Evolutionary conservation across 2,113 vertebrate genomes (phyloP), one percentile per base, ranked within the genome.

Genomic region (Bombycilla garrulus): DNA sequence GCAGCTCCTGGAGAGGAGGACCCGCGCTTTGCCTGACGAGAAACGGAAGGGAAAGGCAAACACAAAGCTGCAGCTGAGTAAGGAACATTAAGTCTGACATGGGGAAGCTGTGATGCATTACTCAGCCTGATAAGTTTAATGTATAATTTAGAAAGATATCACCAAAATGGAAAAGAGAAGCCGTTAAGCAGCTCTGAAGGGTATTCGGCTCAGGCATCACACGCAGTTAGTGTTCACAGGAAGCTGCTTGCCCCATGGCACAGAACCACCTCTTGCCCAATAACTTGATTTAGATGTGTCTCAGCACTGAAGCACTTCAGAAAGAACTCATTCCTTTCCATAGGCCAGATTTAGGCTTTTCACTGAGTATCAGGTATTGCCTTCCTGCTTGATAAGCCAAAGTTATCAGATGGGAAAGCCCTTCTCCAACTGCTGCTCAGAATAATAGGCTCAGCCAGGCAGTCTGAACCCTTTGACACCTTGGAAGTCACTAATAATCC

Each of bases 121-220:
- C 97, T 97, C 97, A 96, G 93, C 85, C 96, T 93, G 97, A 73
- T 96, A 95, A 95, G 97, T 96, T 97, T 96, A 97, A 97, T 97
- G 96, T 96, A 95, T 97, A 97, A 97, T 98, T 98, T 97, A 98
- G 97, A 96, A 97, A 97, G 95, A 94, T 96, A 97, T 97, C 96
- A 97, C 96, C 97, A 95, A 88, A 93, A 97, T 77, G 95, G 97
- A 96, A 91, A 71, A 88, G 95, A 95, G 97, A 84, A 93, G 82
- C 95, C 96, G 96, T 92, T 95, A 95, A 97, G 96, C 96, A 97
- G 97, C 93, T 96, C 93, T 86, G 97, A 96, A 90, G 87, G 96
- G 92, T 67, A 51, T 31, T 92, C 54, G 12, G 94, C 93, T 91
- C 81, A 35, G 93, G 42, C 90, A 71, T 82, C 26, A 12, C 78